These are phyloP conservation scores for Troilus luridus DNA, from an alignment of 2,888 invertebrate species.

Conservation along the genomic window DNA sequence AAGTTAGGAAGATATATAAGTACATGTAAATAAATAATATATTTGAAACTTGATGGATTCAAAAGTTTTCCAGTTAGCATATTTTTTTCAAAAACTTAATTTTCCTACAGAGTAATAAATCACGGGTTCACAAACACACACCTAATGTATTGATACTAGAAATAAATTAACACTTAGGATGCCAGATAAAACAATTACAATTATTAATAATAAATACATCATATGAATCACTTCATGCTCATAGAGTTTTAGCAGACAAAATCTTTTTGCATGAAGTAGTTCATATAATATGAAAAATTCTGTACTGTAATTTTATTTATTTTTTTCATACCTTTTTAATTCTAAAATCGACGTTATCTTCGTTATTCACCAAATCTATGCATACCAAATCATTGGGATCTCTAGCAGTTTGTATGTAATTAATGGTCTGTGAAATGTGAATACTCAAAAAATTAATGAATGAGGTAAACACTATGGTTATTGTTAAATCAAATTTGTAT, in stretches of 20 bases:
- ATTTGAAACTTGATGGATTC: no score
- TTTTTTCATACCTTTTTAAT: conserved; percentile 53
- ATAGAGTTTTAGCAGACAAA: no score
- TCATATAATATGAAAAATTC: not conserved
- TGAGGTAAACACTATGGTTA: not conserved
- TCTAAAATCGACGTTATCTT: conserved; percentile 51
- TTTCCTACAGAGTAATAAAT: no score
- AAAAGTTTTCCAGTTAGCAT: no score
- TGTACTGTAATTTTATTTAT: not conserved
- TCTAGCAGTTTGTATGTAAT: conserved; percentile 24
- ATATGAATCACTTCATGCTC: not conserved
- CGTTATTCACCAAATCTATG: conserved; percentile 47
- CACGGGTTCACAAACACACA: no score
- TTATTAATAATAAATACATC: not conserved
- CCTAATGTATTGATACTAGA: not conserved
- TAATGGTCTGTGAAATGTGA: conserved; percentile 55
- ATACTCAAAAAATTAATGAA: not conserved
- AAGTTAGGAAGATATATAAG: no score
- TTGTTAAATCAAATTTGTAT: not conserved
- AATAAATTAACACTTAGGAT: not conserved
- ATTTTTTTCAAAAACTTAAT: no score
- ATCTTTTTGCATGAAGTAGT: not conserved
- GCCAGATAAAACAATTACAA: not conserved
- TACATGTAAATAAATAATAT: no score
- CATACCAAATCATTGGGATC: conserved; percentile 37